Percentiles rank a stretch among this genome's conserved stretches.
These are phyloP conservation scores for Falco punctatus DNA, from an alignment of 2,113 vertebrate genomes.

Conservation along the genomic window DNA sequence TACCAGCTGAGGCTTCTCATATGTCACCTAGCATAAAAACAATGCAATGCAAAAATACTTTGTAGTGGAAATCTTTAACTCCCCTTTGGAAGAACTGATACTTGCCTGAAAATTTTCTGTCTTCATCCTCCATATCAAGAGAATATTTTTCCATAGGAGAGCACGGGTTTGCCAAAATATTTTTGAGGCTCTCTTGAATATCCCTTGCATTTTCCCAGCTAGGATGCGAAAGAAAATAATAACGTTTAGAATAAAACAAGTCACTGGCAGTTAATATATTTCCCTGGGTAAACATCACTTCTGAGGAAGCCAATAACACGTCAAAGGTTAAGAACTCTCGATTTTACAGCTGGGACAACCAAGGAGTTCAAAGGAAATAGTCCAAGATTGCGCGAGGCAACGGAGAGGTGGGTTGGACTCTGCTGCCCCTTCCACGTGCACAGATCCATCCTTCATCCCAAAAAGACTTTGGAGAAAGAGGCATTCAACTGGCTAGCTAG, in stretches of 20 bases:
- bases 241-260: not conserved
- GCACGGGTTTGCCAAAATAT: constrained; percentile 81
- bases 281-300: not conserved
- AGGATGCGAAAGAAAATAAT: not conserved
- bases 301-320: not conserved
- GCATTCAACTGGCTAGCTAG: not conserved
- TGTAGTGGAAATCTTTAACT: not conserved
- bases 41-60: fast-evolving
- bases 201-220: constrained; percentile 46
- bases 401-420: not conserved
- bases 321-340: not conserved
- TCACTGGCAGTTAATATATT: not conserved
- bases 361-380: not conserved
- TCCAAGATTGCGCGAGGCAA: not conserved
- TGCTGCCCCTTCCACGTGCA: not conserved
- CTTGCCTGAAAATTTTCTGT: constrained; percentile 84
- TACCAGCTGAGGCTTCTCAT: not conserved
- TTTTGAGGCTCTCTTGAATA: constrained; percentile 69
- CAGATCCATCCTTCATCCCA: not conserved
- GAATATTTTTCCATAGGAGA: constrained; percentile 87
- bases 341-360: not conserved
- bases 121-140: constrained; percentile 88
- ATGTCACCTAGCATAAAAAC: not conserved
- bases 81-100: not conserved
- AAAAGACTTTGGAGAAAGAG: not conserved